A percentile compares a stretch with the other conserved stretches of the same genome.
Conservation (phyloP, 35 echinoderm and acorn worm genomes). For the Diadema setosum region DNA sequence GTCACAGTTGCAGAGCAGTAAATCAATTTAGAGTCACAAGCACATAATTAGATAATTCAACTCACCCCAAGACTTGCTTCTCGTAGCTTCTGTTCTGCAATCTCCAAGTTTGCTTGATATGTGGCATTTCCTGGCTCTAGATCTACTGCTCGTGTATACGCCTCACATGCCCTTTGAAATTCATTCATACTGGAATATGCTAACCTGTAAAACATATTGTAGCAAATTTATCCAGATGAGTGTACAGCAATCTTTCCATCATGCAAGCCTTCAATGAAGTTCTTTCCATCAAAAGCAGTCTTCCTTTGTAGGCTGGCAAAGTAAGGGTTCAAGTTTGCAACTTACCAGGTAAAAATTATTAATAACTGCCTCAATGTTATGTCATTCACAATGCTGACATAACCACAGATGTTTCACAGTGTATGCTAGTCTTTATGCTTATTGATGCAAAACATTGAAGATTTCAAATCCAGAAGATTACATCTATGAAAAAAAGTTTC, state of each 20-base stretch:
- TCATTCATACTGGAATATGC: conserved; percentile 88
- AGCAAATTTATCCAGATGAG: not conserved
- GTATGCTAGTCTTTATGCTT: too few species aligned
- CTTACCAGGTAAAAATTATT: not conserved
- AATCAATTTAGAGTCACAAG: not conserved
- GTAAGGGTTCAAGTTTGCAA: not conserved
- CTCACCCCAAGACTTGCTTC: conserved; percentile 71
- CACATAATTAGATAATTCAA: not conserved
- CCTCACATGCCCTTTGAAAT: conserved; percentile 68
- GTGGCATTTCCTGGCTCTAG: conserved; percentile 85
- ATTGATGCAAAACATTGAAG: too few species aligned
- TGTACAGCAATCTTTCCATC: not conserved
- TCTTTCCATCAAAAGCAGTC: not conserved
- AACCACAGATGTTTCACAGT: too few species aligned
- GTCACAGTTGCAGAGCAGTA: not conserved
- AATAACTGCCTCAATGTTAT: not conserved
- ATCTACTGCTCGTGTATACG: conserved; percentile 81
- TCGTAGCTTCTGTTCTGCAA: conserved; percentile 91
- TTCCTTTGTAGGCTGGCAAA: too few species aligned
- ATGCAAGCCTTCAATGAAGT: not conserved
- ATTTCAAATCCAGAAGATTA: too few species aligned
- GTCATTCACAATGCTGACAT: not conserved
- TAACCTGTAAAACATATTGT: conserved; percentile 33
- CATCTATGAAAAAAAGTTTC: not conserved
- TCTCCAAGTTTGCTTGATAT: conserved; percentile 79